Percentiles rank a stretch among this genome's conserved stretches.
Evolutionary conservation across 2,113 vertebrate species (phyloP).

Genomic region (Notothenia rossii): DNA sequence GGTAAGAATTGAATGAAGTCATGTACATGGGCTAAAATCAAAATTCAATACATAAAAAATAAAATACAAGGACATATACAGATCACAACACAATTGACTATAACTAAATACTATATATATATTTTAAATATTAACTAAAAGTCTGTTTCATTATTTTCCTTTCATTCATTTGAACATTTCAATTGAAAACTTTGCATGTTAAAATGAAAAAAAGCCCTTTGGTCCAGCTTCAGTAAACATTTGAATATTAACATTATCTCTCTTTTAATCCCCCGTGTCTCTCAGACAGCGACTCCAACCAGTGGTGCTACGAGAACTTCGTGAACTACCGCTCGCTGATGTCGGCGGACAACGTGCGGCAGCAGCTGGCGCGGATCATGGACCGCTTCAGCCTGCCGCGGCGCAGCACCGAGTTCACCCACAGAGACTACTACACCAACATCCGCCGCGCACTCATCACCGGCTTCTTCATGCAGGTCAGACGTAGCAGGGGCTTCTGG

Average conservation of each 20-base stretch:
- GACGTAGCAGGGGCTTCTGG: conserved; percentile 56
- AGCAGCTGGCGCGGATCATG: conserved; percentile 99
- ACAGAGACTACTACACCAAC: conserved; percentile 98
- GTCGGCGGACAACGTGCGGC: conserved; percentile 98
- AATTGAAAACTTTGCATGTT: no score
- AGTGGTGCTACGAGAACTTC: conserved; percentile 99
- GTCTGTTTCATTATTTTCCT: no score
- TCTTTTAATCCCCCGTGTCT: conserved; percentile 21
- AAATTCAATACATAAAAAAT: no score
- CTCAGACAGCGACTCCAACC: conserved; percentile 96
- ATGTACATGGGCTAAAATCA: no score
- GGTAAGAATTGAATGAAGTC: no score
- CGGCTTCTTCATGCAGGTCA: conserved; percentile 99
- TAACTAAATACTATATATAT: no score
- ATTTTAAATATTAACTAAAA: no score
- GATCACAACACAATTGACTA: no score
- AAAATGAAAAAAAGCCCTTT: no score
- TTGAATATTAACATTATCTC: rapidly evolving
- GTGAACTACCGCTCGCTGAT: conserved; percentile 99
- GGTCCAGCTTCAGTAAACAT: neutral
- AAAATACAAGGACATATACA: no score
- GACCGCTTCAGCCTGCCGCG: conserved; percentile 98
- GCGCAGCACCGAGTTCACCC: conserved; percentile 96
- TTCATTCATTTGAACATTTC: no score
- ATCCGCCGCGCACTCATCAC: conserved; percentile 97